Percentiles rank a stretch among this genome's conserved stretches.
These are phyloP conservation scores for Crocallis elinguaria DNA, from an alignment of 2,888 invertebrate genomes.

Conservation along the genomic window DNA sequence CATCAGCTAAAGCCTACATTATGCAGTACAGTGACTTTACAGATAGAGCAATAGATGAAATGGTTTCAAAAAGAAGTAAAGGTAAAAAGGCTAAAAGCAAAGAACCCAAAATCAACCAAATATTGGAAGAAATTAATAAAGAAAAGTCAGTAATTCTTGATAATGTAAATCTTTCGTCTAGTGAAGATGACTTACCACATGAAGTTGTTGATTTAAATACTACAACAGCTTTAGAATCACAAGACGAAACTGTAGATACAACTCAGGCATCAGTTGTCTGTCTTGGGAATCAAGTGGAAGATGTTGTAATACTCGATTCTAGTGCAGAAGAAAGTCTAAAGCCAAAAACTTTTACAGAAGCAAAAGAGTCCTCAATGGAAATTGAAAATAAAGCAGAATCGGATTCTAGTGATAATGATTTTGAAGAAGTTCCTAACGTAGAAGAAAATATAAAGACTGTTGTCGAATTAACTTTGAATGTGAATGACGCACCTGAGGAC, in stretches of 20 bases:
- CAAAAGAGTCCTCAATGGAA: neutral
- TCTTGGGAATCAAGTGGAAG: conserved; percentile 52
- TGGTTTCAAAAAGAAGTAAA: conserved; percentile 65
- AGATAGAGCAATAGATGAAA: conserved; percentile 87
- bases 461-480: conserved; percentile 74
- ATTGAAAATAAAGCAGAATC: conserved; percentile 38
- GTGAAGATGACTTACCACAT: conserved; percentile 63
- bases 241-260: conserved; percentile 38
- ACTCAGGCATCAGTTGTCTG: conserved; percentile 62
- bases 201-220: conserved; percentile 27
- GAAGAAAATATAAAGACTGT: conserved; percentile 59
- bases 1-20: conserved; percentile 89
- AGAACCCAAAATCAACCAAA: conserved; percentile 55
- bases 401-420: conserved; percentile 78
- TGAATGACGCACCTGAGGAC: conserved; percentile 66
- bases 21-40: conserved; percentile 91
- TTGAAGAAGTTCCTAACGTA: conserved; percentile 79
- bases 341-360: neutral
- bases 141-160: conserved; percentile 68
- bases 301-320: conserved; percentile 61
- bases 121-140: conserved; percentile 67
- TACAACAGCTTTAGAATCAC: conserved; percentile 15
- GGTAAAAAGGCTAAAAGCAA: conserved; percentile 52
- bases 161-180: conserved; percentile 62
- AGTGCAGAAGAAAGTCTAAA: conserved; percentile 50